These are phyloP conservation scores for Buphagus erythrorhynchus DNA, from an alignment of 2,797 vertebrate genomes.

Conservation along the genomic window DNA sequence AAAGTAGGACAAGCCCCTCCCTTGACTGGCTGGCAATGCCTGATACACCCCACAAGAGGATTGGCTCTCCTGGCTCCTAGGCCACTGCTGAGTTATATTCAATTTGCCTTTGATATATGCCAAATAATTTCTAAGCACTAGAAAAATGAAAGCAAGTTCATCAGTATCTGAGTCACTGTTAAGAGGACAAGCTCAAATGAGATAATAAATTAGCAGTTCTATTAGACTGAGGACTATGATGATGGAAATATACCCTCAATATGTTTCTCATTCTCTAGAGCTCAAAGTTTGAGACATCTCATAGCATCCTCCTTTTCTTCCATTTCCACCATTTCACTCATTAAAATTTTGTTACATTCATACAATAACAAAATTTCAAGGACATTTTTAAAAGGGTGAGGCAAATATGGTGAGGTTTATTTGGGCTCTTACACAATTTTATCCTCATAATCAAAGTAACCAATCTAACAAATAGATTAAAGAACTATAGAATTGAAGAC, in stretches of 20 bases:
- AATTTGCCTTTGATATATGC: rapidly evolving
- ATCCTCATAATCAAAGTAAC: not conserved
- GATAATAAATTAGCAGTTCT: not conserved
- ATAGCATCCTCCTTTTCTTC: not conserved
- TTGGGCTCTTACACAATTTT: not conserved
- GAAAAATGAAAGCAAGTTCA: not conserved
- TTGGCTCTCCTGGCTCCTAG: not conserved
- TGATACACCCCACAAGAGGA: rapidly evolving
- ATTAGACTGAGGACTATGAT: not conserved
- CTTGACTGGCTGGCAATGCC: rapidly evolving
- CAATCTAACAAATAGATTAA: not conserved
- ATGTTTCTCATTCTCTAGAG: not conserved
- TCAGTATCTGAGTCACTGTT: not conserved
- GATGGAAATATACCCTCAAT: not conserved
- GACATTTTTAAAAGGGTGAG: not conserved
- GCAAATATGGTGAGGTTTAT: not conserved
- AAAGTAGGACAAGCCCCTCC: too few species aligned
- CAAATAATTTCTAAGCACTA: not conserved
- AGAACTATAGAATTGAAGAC: not conserved
- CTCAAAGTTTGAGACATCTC: not conserved
- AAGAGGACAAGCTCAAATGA: not conserved
- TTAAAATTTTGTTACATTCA: not conserved
- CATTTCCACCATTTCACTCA: not conserved
- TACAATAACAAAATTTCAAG: not conserved
- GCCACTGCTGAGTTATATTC: not conserved